phyloP scores from a whole-genome alignment of 2,888 invertebrate genomes.

The Napeogenes sylphis region DNA sequence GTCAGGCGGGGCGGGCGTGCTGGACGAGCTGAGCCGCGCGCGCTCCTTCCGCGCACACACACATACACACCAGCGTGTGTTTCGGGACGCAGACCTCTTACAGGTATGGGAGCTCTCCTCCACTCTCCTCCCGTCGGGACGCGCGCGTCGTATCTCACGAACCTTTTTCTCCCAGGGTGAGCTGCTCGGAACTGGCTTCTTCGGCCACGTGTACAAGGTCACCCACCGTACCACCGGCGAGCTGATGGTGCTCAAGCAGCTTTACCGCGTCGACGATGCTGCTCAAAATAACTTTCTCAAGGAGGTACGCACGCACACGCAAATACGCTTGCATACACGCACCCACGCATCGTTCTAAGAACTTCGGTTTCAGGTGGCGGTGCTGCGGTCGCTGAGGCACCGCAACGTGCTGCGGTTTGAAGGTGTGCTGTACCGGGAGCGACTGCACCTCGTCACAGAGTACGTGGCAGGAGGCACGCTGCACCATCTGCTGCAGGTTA shows the following conservation, averaged over 20 bases:
- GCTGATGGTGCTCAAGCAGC: conserved; percentile 96
- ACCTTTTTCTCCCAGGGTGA: conserved; percentile 81
- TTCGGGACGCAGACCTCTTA: conserved; percentile 93
- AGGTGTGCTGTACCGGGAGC: conserved; percentile 95
- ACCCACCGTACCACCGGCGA: conserved; percentile 94
- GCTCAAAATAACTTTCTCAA: conserved; percentile 96
- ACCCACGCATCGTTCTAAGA: not conserved
- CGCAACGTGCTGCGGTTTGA: conserved; percentile 94
- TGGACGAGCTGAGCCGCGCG: conserved; percentile 88
- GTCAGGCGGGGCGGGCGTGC: conserved; percentile 41
- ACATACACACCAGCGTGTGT: conserved; percentile 81
- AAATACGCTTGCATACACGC: not conserved
- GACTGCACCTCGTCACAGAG: conserved; percentile 94
- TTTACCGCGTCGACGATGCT: conserved; percentile 94
- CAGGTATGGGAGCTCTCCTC: conserved; percentile 49
- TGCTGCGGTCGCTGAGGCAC: conserved; percentile 91
- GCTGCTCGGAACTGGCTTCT: conserved; percentile 94
- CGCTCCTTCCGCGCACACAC: conserved; percentile 90
- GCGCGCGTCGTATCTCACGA: not conserved
- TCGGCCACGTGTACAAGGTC: conserved; percentile 94
- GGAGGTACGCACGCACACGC: conserved; percentile 76
- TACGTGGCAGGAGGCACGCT: conserved; percentile 95
- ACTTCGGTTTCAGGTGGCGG: conserved; percentile 83
- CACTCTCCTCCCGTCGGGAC: not conserved
- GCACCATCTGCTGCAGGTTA: conserved; percentile 87